These are phyloP conservation scores for Euplagia quadripunctaria DNA, from an alignment of 2,888 invertebrate genomes.

Conservation along the genomic window DNA sequence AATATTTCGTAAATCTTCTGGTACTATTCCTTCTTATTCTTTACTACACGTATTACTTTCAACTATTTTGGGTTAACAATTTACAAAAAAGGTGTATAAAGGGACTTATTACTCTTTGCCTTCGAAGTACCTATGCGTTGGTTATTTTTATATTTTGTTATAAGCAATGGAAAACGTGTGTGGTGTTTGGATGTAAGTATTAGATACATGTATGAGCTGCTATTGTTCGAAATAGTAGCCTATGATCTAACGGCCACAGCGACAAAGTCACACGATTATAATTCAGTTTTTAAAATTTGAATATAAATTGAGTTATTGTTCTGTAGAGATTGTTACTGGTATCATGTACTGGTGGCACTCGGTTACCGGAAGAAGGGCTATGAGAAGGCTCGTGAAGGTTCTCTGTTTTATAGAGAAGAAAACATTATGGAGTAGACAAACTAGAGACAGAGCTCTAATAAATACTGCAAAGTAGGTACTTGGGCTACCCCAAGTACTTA, in stretches of 20 bases:
- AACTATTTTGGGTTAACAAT: neutral
- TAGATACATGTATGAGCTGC: slow-evolving; percentile 11
- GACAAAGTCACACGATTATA: slow-evolving; percentile 21
- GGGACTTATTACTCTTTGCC: neutral
- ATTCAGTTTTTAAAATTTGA: slow-evolving; percentile 12
- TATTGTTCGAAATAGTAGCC: slow-evolving; percentile 22
- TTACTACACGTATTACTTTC: neutral
- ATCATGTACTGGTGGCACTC: neutral
- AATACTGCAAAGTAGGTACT: too few relatives aligned
- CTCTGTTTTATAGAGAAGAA: neutral
- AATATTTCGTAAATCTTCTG: neutral
- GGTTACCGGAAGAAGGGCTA: neutral
- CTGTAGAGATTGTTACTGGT: neutral
- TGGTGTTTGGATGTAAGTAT: slow-evolving; percentile 33
- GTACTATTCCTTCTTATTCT: neutral
- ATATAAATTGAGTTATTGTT: slow-evolving; percentile 11
- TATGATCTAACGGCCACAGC: slow-evolving; percentile 2
- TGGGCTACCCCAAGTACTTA: too few relatives aligned
- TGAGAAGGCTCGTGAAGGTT: neutral
- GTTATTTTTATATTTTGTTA: slow-evolving; percentile 38
- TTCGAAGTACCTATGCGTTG: neutral
- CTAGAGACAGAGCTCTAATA: too few relatives aligned
- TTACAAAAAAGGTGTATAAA: neutral
- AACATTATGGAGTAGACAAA: neutral
- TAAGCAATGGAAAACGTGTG: slow-evolving; percentile 37